Percentiles rank a stretch among this genome's conserved stretches.
Conservation (phyloP, 2,888 invertebrate species). For the Elmis aenea region DNA sequence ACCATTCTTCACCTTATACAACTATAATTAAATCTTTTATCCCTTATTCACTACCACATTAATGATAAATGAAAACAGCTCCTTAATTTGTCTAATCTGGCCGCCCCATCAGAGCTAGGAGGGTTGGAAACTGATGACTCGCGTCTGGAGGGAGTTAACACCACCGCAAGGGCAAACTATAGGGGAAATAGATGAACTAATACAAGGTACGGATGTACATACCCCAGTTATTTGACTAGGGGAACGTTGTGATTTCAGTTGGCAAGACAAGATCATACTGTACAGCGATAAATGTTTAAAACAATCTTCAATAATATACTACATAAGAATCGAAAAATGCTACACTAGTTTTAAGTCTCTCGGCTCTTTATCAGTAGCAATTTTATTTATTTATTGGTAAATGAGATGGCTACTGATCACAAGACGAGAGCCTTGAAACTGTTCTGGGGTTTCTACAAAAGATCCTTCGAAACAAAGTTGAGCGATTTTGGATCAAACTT, state of each 20-base stretch:
- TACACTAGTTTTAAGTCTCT: too few relatives aligned
- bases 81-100: conserved; percentile 26
- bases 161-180: conserved; percentile 20
- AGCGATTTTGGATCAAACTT: too few relatives aligned
- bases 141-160: conserved; percentile 24
- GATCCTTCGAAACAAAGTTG: too few relatives aligned
- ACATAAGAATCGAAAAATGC: too few relatives aligned
- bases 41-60: conserved; percentile 19
- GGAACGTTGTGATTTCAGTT: conserved; percentile 16
- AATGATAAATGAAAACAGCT: conserved; percentile 26
- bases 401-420: too few relatives aligned
- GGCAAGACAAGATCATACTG: too few relatives aligned
- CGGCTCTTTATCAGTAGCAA: too few relatives aligned
- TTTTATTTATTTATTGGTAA: too few relatives aligned
- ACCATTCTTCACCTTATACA: conserved; percentile 9
- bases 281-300: too few relatives aligned
- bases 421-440: too few relatives aligned
- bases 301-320: too few relatives aligned
- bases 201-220: conserved; percentile 13
- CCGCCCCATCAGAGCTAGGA: conserved; percentile 14
- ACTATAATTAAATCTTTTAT: conserved; percentile 17
- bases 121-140: conserved; percentile 22
- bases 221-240: conserved; percentile 8
- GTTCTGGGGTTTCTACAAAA: too few relatives aligned
- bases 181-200: conserved; percentile 19